Base-by-base conservation (phyloP, 2,888 invertebrate species). In the Aporophyla nigra region DNA sequence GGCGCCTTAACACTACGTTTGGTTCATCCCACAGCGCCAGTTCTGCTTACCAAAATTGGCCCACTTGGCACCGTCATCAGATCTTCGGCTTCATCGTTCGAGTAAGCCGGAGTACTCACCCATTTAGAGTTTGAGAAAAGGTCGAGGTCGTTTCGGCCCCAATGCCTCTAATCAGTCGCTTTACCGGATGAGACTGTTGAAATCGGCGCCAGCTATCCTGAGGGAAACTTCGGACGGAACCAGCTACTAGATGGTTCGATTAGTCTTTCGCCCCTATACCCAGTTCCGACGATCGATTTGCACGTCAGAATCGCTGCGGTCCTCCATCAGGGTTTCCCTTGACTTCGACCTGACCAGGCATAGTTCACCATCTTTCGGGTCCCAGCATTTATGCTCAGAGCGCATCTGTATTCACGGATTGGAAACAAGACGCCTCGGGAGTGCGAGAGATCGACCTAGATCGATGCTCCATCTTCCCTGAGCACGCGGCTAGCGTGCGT, bases 91-190 rank as follows among this genome's bases (percentile, higher is more conserved):
- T 97, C 97, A 95, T 90, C 85, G 77, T 94, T 97, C n/a, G 94
- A 97, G 97, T 94, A 97, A 97, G 97, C 96, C 96, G 94, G 96
- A 96, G 96, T 94, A 97, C 97, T 97, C 97, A 97, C 97, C 97
- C 97, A 97, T 97, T 98, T 97, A 97, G 97, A 98, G 97, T 98
- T 98, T 97, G 97, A 98, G 97, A 98, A 97, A 97, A 97, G 97
- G 97, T 97, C 97, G 97, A 97, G 97, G 96, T 95, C 97, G 97
- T 97, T 97, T 97, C 97, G 97, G 93, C 97, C 97, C 97, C 97
- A 97, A 97, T 94, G 95, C 97, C 97, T 97, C 97, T 97, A 98
- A 98, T 97, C 97, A 97, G 97, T 98, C 97, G 97, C 97, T 98
- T 97, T 97, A 98, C 97, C 97, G 96, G 97, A 97, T 97, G 97